phyloP scores from a whole-genome alignment of 2,888 invertebrate species.

The Rotaria macrura region DNA sequence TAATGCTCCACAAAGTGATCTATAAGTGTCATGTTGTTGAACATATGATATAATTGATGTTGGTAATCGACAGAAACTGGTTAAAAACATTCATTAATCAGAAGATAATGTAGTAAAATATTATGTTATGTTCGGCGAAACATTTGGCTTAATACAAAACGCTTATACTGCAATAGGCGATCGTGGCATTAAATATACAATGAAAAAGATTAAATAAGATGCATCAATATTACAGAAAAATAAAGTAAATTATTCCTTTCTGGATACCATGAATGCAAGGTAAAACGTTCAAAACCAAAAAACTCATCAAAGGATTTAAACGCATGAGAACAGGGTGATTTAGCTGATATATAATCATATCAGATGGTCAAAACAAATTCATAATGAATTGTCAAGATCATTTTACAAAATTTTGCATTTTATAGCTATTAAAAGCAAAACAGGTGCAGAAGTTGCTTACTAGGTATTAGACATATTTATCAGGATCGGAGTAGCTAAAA shows the following conservation, averaged over 20 bases:
- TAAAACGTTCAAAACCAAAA: no score
- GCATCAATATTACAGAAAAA: neutral
- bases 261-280: neutral
- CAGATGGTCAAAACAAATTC: no score
- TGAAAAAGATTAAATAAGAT: neutral
- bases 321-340: no score
- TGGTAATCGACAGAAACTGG: neutral
- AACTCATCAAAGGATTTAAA: no score
- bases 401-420: no score
- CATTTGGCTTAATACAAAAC: neutral
- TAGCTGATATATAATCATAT: no score
- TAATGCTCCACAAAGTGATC: neutral
- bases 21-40: neutral
- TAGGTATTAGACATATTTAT: conserved; percentile 32
- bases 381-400: no score
- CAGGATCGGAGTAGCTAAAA: conserved; percentile 29
- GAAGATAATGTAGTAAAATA: neutral
- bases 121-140: neutral
- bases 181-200: neutral
- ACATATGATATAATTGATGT: neutral
- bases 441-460: no score
- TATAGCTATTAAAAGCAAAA: no score
- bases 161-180: neutral
- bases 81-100: neutral
- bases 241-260: neutral